Base-by-base conservation (phyloP, 2,797 vertebrate species). In the Hippopotamyrus pictus region DNA sequence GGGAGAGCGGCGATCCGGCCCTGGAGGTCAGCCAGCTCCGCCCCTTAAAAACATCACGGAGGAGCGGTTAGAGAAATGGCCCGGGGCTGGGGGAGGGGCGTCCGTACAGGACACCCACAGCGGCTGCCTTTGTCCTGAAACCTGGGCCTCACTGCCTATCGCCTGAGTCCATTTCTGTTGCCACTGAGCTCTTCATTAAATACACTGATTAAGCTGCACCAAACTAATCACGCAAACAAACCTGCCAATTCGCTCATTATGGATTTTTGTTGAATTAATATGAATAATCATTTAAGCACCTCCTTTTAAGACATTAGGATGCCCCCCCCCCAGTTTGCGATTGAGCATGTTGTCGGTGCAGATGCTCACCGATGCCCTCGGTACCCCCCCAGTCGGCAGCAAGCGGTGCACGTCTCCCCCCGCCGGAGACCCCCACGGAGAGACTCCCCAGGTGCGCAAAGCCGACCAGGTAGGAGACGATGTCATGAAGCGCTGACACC, bases 361-460 rank as follows among this genome's bases (percentile, higher is more conserved):
- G 44, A 57, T 9, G 82, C 91, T 33, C 92, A 97, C 95, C 94
- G 11, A 94, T 95, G 92, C 92, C 94, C 90, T 96, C 93, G 0
- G 88, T 90, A 3, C 91, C 95, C 89, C 95, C 95, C 94, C 95
- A 96, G 22, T 95, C 93, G 8, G 93, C 94, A 6, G 90, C 92
- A 0, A 95, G 89, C 85, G 88, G 90, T 51, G 91, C 88, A 88
- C 91, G 41, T 89, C 92, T 93, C 87, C 92, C 92, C 90, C 92
- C 86, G 88, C 90, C 90, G 51, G 93, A 92, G 19, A 88, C 88
- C 65, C 65, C 65, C 14, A 87, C 73, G 8, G 92, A 91, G 33
- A 62, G 88, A 92, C 94, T 95, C 90, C 95, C 95, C 88, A 97
- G 94, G 2, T 94, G 94, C 92, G 94, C 94, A 90, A 97, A 96